Evolutionary conservation across 2,797 vertebrate species (phyloP), one percentile per base, ranked within the genome.

Genomic region (Eutrigla gurnardus): DNA sequence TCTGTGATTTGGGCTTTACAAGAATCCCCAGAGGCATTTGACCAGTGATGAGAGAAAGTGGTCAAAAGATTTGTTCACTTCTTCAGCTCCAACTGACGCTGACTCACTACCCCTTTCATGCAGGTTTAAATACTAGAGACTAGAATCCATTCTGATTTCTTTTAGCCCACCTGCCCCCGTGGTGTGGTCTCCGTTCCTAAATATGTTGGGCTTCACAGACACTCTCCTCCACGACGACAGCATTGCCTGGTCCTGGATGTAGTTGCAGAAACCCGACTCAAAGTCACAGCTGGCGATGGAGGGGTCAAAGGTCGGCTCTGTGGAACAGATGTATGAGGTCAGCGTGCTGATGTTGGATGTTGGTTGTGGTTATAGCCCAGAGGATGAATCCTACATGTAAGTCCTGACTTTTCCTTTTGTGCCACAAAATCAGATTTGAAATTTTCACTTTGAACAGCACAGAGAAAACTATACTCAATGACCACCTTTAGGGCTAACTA

Each of bases 131-230:
- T 50, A 25, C 8, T 50, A 3, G 9, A 25, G 49, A 50, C 59
- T 36, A 11, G 54, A 49, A 46, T 47, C 15, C 7, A 43, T 33
- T 6, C 10, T 49, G 4, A 25, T 14, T 46, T 36, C 7, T 33
- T 17, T 11, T 11, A 11, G 6, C 78, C 90, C 92, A 99, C 98
- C 98, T 70, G 94, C 85, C 9, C 98, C 97, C 0, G 96, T 96
- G 5, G 97, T 98, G 86, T 98, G 97, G 81, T 99, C 97, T 83
- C 97, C 98, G 1, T 90, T 66, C 79, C 95, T 94, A 43, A 97
- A 98, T 42, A 96, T 84, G 50, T 98, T 98, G 36, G 96, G 96
- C 77, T 93, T 96, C 57, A 98, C 93, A 63, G 96, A 96, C 43
- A 97, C 95, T 88, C 96, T 95, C 81, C 86, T 96, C 97, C 98